phyloP scores from a whole-genome alignment of 2,797 vertebrate species.

The Zenarchopterus dispar region DNA sequence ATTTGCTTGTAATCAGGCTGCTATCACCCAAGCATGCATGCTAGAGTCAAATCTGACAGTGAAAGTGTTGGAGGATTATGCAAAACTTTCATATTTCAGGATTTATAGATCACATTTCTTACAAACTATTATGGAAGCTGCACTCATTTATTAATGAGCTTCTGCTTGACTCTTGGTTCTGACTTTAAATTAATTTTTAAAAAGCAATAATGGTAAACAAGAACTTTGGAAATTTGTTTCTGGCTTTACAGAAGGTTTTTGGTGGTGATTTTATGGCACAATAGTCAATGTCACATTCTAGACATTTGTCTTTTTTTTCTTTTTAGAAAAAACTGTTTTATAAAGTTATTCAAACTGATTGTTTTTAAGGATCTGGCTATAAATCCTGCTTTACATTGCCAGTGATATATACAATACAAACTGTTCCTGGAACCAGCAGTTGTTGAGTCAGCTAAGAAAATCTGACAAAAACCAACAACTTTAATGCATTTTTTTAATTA shows the following conservation, averaged over 20 bases:
- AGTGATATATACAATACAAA: too few relatives aligned
- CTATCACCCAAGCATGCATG: conserved; percentile 31
- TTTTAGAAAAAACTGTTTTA: too few relatives aligned
- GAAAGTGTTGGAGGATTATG: conserved; percentile 67
- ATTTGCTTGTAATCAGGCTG: conserved; percentile 30
- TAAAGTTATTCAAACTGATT: too few relatives aligned
- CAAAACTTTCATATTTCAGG: conserved; percentile 65
- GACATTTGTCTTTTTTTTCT: too few relatives aligned
- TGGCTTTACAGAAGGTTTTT: neutral
- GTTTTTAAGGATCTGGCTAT: too few relatives aligned
- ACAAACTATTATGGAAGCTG: neutral
- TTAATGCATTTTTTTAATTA: too few relatives aligned
- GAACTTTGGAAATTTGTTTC: neutral
- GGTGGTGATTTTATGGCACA: neutral
- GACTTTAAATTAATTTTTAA: neutral
- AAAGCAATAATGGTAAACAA: neutral
- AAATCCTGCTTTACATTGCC: too few relatives aligned
- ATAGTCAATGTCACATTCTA: too few relatives aligned
- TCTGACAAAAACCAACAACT: too few relatives aligned
- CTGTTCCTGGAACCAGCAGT: too few relatives aligned
- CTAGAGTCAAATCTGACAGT: conserved; percentile 58
- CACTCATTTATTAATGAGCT: neutral
- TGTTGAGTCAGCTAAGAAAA: too few relatives aligned
- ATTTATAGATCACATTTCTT: conserved; percentile 56
- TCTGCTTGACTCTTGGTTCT: neutral